phyloP scores from a whole-genome alignment of 2,797 vertebrate genomes.

The Sebastes baramenuke region DNA sequence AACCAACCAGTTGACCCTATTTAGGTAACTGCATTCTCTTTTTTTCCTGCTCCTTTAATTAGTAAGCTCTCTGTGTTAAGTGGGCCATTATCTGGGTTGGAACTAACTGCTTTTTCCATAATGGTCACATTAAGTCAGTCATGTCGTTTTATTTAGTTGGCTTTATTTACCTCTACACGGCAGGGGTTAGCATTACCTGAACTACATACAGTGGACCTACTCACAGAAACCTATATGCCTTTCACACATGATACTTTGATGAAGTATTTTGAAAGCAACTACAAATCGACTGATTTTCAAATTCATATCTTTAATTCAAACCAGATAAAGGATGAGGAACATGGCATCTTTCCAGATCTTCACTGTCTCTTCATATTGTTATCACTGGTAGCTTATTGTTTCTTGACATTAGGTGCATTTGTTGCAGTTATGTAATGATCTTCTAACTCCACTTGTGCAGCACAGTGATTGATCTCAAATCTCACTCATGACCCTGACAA shows the following conservation, averaged over 20 bases:
- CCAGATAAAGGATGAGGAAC: background rate
- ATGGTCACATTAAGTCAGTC: constrained; percentile 61
- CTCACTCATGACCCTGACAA: background rate
- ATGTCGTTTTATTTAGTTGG: constrained; percentile 66
- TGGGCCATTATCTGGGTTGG: constrained; percentile 63
- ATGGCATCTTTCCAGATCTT: background rate
- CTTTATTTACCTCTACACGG: constrained; percentile 66
- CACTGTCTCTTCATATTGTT: background rate
- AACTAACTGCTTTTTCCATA: constrained; percentile 58
- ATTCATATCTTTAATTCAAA: background rate
- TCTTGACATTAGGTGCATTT: background rate
- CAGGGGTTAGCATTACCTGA: constrained; percentile 32
- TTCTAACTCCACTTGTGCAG: background rate
- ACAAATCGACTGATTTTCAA: background rate
- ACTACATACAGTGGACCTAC: constrained; percentile 21
- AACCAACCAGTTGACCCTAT: constrained; percentile 68
- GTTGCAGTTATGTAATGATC: background rate
- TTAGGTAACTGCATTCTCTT: constrained; percentile 51
- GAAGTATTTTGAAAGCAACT: background rate
- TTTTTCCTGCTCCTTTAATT: constrained; percentile 64
- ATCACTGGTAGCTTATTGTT: background rate
- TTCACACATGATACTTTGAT: background rate
- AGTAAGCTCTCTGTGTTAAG: constrained; percentile 56
- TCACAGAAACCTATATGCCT: constrained; percentile 16
- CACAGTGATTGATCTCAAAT: background rate